Percentiles rank a stretch among this genome's conserved stretches.
phyloP scores from a whole-genome alignment of 1,140 invertebrate genomes.

The Pararge aegeria region DNA sequence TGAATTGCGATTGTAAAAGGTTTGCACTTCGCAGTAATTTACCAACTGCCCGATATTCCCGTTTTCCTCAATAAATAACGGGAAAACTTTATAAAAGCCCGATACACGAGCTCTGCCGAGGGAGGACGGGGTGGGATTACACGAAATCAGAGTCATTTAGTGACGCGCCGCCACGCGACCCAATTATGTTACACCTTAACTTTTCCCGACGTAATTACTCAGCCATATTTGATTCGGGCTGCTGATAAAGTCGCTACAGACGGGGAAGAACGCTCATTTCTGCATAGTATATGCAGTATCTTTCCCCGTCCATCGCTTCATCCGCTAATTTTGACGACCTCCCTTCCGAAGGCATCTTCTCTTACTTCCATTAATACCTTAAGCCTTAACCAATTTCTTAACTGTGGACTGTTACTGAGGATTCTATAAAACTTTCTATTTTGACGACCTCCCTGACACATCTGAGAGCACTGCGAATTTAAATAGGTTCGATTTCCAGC shows the following conservation, averaged over 20 bases:
- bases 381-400: no score
- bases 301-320: no score
- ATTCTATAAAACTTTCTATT: no score
- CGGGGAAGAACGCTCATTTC: not conserved
- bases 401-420: no score
- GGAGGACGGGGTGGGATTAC: conserved; percentile 12
- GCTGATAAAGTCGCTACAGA: conserved; percentile 8
- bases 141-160: conserved; percentile 33
- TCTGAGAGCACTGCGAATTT: no score
- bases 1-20: no score
- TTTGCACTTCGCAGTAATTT: not conserved
- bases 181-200: conserved; percentile 31
- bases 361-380: no score
- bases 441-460: no score
- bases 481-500: no score
- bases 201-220: conserved; percentile 31
- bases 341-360: no score
- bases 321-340: no score
- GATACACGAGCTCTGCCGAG: conserved; percentile 3
- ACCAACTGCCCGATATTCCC: not conserved
- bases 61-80: not conserved
- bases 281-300: no score
- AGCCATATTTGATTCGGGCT: conserved; percentile 25
- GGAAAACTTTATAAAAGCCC: not conserved
- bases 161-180: conserved; percentile 22